Percentiles rank a stretch among this genome's conserved stretches.
Evolutionary conservation across 2,797 vertebrate genomes (phyloP).

Genomic region (Alectoris magna): DNA sequence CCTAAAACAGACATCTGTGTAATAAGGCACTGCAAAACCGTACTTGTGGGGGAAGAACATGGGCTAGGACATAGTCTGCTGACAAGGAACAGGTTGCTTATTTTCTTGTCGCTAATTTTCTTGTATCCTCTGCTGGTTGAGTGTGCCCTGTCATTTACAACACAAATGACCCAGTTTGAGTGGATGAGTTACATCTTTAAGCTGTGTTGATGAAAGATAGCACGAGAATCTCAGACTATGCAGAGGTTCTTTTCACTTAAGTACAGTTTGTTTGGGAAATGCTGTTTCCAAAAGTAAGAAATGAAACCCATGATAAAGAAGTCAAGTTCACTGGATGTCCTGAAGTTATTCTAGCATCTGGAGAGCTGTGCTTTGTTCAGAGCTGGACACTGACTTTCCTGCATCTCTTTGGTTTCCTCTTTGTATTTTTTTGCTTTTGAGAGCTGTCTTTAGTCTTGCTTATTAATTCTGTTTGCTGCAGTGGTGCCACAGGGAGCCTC

Average conservation of each 20-base stretch:
- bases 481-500: constrained; percentile 25
- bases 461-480: constrained; percentile 37
- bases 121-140: background rate
- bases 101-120: background rate
- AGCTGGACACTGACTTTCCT: background rate
- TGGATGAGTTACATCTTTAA: constrained; percentile 2
- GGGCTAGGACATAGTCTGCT: background rate
- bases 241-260: constrained; percentile 1
- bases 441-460: background rate
- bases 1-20: background rate
- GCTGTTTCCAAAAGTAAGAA: background rate
- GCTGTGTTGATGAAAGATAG: background rate
- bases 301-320: background rate
- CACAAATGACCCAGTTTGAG: constrained; percentile 37
- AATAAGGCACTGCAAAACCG: background rate
- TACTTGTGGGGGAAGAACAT: background rate
- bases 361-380: constrained; percentile 10
- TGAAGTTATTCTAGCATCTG: constrained; percentile 6
- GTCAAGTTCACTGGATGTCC: background rate
- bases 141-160: background rate
- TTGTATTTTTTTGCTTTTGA: constrained; percentile 30
- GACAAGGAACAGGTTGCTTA: background rate
- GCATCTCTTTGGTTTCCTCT: background rate
- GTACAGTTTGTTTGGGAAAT: background rate
- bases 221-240: background rate